Base-by-base conservation (phyloP, 1,140 invertebrate genomes). In the Lutraria rhynchaena region DNA sequence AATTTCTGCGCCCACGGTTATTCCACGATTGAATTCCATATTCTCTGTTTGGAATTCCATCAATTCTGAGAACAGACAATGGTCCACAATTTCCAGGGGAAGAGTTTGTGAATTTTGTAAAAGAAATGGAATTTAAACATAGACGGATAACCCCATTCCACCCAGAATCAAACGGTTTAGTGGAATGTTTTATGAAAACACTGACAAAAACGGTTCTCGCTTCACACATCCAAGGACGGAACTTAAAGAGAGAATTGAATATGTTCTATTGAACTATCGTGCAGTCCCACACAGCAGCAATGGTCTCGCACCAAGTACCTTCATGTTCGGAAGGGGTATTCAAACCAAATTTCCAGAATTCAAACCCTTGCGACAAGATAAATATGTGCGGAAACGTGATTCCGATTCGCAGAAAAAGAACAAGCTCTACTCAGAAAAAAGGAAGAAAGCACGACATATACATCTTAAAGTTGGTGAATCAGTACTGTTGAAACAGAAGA, bases 151-250 rank as follows among this genome's bases (percentile, higher is more conserved):
- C 61, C 7, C 76, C 71, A 27, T 24, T 73, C 44, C 76, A 74
- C 70, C 77, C 76, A 9, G 15, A 76, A 73, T 77, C 81, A 37
- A 87, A n/a, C n/a, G n/a, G n/a, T n/a, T n/a, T n/a, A n/a, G n/a
- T n/a, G n/a, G n/a, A n/a, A n/a, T n/a, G n/a, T 22, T 85, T 85
- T 27, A 86, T 70, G 58, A 82, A 82, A 31, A 85, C 82, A 11
- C 13, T 87, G 13, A 73, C 67, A 7, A 87, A 87, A 70, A 63
- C 85, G 13, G 70, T 85, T 24, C 83, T 69, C 31, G 58, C 71
- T n/a, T 84, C 85, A 31, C 17, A 69, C 46, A 31, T 35, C 19
- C 27, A 61, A 31, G 58, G 58, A 61, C 51, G 24, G 24, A 55
- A 55, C n/a, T 55, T 55, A 55, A 55, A 7, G n/a, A 55, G 24